Evolutionary conservation across 2,797 vertebrate species (phyloP).

Genomic region (Syngnathus rostellatus): DNA sequence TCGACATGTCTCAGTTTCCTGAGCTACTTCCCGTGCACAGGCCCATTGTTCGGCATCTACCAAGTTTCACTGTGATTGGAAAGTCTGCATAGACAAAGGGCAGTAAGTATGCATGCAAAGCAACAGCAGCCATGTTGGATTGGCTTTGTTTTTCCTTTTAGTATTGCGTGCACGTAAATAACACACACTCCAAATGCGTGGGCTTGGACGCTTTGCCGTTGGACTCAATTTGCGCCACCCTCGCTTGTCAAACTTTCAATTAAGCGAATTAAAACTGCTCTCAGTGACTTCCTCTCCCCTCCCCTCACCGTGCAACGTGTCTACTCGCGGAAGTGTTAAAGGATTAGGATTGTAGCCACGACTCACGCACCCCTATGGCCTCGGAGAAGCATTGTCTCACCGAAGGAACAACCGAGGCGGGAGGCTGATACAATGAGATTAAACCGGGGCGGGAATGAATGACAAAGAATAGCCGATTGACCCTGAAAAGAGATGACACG

Average conservation of each 20-base stretch:
- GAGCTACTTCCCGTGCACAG: conserved; percentile 34
- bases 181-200: conserved; percentile 20
- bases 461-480: conserved; percentile 49
- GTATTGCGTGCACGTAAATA: conserved; percentile 7
- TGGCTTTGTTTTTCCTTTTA: neutral
- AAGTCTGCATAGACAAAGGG: conserved; percentile 15
- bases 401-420: conserved; percentile 30
- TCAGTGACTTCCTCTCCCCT: conserved; percentile 7
- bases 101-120: conserved; percentile 32
- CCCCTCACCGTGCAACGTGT: conserved; percentile 8
- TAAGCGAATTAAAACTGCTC: conserved; percentile 34
- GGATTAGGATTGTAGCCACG: conserved; percentile 42
- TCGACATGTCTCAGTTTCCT: neutral
- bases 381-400: conserved; percentile 35
- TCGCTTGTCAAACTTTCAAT: conserved; percentile 31
- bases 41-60: neutral
- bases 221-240: conserved; percentile 20
- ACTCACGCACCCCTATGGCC: conserved; percentile 31
- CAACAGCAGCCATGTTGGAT: conserved; percentile 6
- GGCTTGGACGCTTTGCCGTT: conserved; percentile 20
- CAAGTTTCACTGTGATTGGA: neutral
- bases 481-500: conserved; percentile 52
- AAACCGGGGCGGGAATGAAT: conserved; percentile 35
- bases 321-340: conserved; percentile 35
- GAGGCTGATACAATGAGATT: conserved; percentile 49